Evolutionary conservation across 2,888 invertebrate genomes (phyloP).

Genomic region (Euproctis similis): DNA sequence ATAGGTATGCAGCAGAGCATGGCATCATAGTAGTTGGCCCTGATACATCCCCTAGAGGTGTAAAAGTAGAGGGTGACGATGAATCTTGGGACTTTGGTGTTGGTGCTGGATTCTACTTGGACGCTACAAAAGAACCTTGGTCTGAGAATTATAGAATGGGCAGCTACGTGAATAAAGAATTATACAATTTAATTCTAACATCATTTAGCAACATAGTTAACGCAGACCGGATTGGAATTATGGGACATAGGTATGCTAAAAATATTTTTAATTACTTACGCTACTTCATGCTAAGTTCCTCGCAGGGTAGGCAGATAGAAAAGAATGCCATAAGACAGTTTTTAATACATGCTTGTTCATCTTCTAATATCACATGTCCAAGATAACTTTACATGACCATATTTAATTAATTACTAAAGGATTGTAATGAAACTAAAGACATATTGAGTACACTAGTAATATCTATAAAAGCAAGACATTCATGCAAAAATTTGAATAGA

Average conservation of each 20-base stretch:
- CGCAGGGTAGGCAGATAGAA: no score
- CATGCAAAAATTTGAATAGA: no score
- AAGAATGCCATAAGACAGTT: no score
- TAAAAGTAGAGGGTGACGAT: conserved; percentile 92
- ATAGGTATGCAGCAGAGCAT: conserved; percentile 86
- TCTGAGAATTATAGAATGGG: conserved; percentile 95
- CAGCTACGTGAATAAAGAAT: conserved; percentile 92
- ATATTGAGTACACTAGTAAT: no score
- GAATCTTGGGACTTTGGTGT: conserved; percentile 96
- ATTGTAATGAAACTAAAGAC: no score
- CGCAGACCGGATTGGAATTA: conserved; percentile 80
- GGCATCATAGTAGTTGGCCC: conserved; percentile 93
- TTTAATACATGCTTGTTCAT: no score
- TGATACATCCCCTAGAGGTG: conserved; percentile 95
- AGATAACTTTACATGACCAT: no score
- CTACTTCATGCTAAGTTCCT: no score
- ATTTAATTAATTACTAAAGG: no score
- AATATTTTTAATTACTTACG: no score
- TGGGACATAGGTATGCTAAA: conserved; percentile 89
- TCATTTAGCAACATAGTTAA: conserved; percentile 79
- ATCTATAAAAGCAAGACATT: no score
- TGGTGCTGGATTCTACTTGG: conserved; percentile 96
- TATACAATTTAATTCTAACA: conserved; percentile 82
- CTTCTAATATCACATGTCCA: no score
- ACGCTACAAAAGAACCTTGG: conserved; percentile 95